A percentile compares a stretch with the other conserved stretches of the same genome.
These are phyloP conservation scores for Venustaconcha ellipsiformis DNA, from an alignment of 1,140 invertebrate species.

Conservation along the genomic window DNA sequence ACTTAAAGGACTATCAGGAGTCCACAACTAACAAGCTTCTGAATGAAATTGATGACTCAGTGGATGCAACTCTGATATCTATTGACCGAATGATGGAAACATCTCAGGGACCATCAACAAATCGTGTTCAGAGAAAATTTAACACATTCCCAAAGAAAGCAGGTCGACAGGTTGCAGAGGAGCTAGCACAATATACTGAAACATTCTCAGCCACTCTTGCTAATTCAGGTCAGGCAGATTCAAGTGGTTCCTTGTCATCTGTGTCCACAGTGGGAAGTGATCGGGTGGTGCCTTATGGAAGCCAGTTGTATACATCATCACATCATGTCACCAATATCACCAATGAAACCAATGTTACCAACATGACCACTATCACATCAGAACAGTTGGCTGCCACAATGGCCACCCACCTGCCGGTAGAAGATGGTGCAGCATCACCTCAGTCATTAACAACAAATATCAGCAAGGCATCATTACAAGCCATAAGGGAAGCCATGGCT, in stretches of 20 bases:
- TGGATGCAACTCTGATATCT: conserved; percentile 55
- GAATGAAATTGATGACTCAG: conserved; percentile 63
- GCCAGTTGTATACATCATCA: too few relatives aligned
- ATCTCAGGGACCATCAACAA: conserved; percentile 13
- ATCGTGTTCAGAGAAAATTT: conserved; percentile 32
- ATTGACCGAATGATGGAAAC: conserved; percentile 53
- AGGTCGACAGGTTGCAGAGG: conserved; percentile 26
- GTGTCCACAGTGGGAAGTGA: conserved; percentile 58
- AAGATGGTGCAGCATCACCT: conserved; percentile 40
- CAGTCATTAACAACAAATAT: conserved; percentile 48
- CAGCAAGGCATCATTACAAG: conserved; percentile 46
- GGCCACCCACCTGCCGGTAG: conserved; percentile 53
- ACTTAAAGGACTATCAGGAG: conserved; percentile 57
- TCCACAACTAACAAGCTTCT: conserved; percentile 57
- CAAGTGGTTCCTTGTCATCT: conserved; percentile 60
- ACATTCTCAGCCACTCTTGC: conserved; percentile 41
- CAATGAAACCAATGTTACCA: conserved; percentile 33
- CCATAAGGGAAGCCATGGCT: conserved; percentile 79
- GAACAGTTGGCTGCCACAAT: conserved; percentile 57
- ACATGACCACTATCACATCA: conserved; percentile 48
- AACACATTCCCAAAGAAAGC: conserved; percentile 45
- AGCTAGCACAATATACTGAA: conserved; percentile 31
- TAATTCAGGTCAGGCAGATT: conserved; percentile 48
- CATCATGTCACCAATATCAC: conserved; percentile 6
- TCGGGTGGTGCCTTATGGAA: background rate